phyloP scores from a whole-genome alignment of 2,113 vertebrate genomes.

The Taxidea taxus region DNA sequence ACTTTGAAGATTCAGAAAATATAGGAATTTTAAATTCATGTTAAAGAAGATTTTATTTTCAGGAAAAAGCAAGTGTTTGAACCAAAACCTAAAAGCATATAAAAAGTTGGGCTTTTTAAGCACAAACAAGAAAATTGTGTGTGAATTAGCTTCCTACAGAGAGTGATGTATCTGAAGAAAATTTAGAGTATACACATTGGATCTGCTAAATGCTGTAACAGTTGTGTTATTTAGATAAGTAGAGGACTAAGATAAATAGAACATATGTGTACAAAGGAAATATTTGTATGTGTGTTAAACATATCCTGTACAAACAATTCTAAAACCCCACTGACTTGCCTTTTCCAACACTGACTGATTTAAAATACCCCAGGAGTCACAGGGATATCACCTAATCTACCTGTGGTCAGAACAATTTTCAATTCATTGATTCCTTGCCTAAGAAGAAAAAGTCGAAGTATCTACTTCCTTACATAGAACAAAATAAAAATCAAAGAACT shows the following conservation, averaged over 20 bases:
- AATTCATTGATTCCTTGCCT: constrained; percentile 73
- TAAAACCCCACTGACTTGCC: not conserved
- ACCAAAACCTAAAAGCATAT: not conserved
- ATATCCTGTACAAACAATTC: not conserved
- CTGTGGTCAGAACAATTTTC: constrained; percentile 66
- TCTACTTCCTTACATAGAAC: constrained; percentile 54
- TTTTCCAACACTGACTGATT: not conserved
- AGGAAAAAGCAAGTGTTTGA: not conserved
- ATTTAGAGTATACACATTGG: not conserved
- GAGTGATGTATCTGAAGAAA: constrained; percentile 39
- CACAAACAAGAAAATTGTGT: constrained; percentile 14
- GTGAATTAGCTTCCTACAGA: constrained; percentile 47
- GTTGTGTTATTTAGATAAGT: constrained; percentile 55
- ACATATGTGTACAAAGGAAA: not conserved
- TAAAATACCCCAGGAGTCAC: constrained; percentile 41
- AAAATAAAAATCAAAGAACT: constrained; percentile 75
- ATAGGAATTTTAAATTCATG: not conserved
- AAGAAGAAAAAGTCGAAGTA: constrained; percentile 55
- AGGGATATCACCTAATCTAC: constrained; percentile 58
- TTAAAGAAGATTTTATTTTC: not conserved
- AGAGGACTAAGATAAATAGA: not conserved
- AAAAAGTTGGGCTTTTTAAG: not conserved
- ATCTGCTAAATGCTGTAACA: constrained; percentile 39
- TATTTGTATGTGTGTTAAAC: not conserved
- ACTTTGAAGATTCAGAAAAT: not conserved